Conservation (phyloP, 2,797 vertebrate genomes). For the Sardinella longiceps region DNA sequence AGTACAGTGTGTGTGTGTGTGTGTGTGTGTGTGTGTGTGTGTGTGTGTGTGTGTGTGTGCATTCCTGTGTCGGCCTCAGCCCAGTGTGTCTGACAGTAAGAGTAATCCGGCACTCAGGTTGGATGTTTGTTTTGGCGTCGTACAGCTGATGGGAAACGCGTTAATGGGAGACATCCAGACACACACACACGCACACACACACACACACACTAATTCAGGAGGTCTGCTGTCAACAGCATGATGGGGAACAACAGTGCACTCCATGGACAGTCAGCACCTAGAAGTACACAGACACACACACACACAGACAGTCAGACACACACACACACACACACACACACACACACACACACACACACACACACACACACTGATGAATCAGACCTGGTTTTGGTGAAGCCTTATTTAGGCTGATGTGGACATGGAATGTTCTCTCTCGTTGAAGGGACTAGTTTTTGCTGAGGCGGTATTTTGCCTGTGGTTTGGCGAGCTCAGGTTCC, state of each 20-base stretch:
- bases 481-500: neutral
- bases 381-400: neutral
- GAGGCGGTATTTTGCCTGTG: constrained; percentile 3
- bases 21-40: neutral
- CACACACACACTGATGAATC: neutral
- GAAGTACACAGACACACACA: too few species aligned
- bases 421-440: neutral
- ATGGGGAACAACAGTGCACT: neutral
- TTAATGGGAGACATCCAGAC: neutral
- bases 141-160: neutral
- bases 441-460: neutral
- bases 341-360: too few species aligned
- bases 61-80: neutral
- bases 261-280: neutral
- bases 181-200: too few species aligned
- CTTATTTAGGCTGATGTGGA: neutral
- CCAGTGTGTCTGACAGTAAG: neutral
- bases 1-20: neutral
- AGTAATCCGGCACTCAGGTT: constrained; percentile 1
- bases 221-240: neutral
- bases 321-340: too few species aligned
- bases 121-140: neutral
- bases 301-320: neutral
- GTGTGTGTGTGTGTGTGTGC: neutral
- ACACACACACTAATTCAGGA: neutral